Evolutionary conservation across 1,140 invertebrate genomes (phyloP).

Genomic region (Chrysopa pallens): DNA sequence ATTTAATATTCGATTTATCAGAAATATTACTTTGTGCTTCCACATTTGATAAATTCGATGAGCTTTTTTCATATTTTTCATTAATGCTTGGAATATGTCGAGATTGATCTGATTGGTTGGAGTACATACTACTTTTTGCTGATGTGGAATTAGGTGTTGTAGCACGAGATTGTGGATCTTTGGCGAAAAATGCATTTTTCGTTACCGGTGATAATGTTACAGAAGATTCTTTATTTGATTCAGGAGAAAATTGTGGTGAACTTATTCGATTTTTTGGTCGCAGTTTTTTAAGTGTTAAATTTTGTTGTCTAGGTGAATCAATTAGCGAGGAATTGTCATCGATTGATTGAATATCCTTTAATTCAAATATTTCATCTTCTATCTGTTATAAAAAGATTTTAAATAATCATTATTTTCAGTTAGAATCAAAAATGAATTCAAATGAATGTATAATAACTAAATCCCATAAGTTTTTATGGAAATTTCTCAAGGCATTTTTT

Average conservation of each 20-base stretch:
- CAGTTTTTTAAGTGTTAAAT: neutral
- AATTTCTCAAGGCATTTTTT: too few relatives aligned
- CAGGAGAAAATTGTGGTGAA: neutral
- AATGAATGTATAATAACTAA: too few relatives aligned
- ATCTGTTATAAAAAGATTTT: too few relatives aligned
- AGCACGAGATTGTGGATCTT: neutral
- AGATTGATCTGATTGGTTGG: neutral
- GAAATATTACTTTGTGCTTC: slow-evolving; percentile 2
- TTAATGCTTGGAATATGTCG: neutral
- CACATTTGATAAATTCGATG: neutral
- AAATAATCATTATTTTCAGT: too few relatives aligned
- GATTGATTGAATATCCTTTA: neutral
- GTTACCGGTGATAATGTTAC: neutral
- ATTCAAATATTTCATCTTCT: too few relatives aligned
- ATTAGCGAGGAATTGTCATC: neutral
- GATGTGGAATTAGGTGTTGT: neutral
- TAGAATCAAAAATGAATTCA: too few relatives aligned
- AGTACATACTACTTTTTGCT: neutral
- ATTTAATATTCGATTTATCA: neutral
- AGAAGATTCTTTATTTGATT: neutral
- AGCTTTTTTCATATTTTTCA: neutral
- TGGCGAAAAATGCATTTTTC: neutral
- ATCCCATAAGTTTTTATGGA: too few relatives aligned
- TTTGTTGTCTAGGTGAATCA: neutral
- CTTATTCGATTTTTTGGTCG: neutral